Evolutionary conservation across 2,888 invertebrate genomes (phyloP).

Genomic region (Vesta saturnalis): DNA sequence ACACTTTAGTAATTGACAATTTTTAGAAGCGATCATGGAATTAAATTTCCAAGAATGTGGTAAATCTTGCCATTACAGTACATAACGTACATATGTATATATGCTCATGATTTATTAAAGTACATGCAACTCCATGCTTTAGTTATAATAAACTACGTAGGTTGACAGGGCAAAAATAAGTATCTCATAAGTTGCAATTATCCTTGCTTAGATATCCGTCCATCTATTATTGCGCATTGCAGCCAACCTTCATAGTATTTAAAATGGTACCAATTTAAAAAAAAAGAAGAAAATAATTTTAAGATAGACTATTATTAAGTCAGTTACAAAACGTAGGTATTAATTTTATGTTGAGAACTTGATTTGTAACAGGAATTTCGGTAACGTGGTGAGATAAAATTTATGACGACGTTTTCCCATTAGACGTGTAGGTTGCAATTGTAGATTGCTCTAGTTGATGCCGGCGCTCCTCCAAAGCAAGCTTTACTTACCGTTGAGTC

Average conservation of each 20-base stretch:
- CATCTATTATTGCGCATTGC: conserved; percentile 56
- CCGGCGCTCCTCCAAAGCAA: conserved; percentile 30
- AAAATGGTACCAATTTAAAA: conserved; percentile 45
- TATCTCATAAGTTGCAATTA: conserved; percentile 62
- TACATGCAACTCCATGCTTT: conserved; percentile 6
- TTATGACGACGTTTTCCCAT: conserved; percentile 32
- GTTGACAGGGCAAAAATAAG: conserved; percentile 58
- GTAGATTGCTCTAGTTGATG: conserved; percentile 43
- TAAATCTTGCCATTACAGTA: conserved; percentile 1
- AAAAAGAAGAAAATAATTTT: neutral
- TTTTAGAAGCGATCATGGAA: too few species aligned
- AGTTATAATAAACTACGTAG: conserved; percentile 54
- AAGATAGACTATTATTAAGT: too few species aligned
- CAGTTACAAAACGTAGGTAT: conserved; percentile 8
- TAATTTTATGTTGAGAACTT: conserved; percentile 19
- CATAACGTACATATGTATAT: neutral
- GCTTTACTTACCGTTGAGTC: conserved; percentile 27
- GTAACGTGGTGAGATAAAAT: conserved; percentile 19
- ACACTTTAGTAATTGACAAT: too few species aligned
- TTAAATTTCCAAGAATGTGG: neutral
- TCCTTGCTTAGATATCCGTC: conserved; percentile 59
- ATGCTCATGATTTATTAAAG: conserved; percentile 1
- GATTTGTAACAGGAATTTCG: conserved; percentile 21
- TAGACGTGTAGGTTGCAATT: conserved; percentile 35
- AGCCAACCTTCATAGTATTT: conserved; percentile 52